Base-by-base conservation (phyloP, 2,113 vertebrate genomes). In the Cyprinus carpio region DNA sequence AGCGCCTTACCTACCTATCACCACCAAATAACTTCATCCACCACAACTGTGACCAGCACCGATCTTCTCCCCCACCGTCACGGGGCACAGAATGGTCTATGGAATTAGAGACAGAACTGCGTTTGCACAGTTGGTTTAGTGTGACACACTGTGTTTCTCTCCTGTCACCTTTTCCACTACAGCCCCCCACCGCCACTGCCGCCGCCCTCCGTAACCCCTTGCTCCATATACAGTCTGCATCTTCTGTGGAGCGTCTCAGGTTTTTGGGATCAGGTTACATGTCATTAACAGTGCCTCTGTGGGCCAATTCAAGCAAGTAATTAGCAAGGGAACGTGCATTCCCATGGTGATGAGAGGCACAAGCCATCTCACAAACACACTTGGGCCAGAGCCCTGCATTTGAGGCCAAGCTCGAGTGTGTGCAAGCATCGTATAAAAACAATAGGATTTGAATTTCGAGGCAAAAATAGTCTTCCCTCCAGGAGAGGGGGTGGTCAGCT, bases 361-460 rank as follows among this genome's bases (percentile, higher is more conserved):
- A 89, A 87, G 75, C 77, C 81, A 77, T 75, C 72, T 82, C 54
- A 43, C 87, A 90, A 84, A 85, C 84, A 87, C 82, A 78, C 60
- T 62, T 37, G 71, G 60, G 23, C 71, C 54, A 6, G 56, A 69
- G 40, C 18, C 25, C 40, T 43, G 23, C 65, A 58, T 56, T 49
- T 72, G 27, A 37, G 31, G 29, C 29, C 13, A 7, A 82, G 12
- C 29, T 56, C 4, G 29, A 34, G 29, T 18, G 46, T 89, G 62
- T 86, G 87, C 58, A 89, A 91, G 91, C 92, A 87, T 87, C 79
- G 2, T 89, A 37, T 87, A 87, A 90, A 93, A 92, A 94, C 93
- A 94, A 93, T 88, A 67, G 89, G 87, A 88, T 90, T 89, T 88
- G 58, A 85, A 89, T 91, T 81, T 80, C 6, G 25, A n/a, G 27